Evolutionary conservation across 2,888 invertebrate species (phyloP).

Genomic region (Deroplatys truncata): DNA sequence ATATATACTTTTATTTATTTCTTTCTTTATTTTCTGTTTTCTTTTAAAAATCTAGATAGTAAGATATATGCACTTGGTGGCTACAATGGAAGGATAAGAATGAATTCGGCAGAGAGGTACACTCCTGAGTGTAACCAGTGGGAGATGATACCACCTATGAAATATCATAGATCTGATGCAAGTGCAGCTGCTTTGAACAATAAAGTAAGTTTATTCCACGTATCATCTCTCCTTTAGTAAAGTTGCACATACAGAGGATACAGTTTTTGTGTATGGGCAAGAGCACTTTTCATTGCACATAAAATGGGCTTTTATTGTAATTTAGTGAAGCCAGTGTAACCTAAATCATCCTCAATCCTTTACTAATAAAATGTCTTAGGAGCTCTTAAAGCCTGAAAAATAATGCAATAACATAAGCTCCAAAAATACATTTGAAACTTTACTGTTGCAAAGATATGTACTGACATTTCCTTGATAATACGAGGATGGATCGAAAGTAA

Average conservation of each 20-base stretch:
- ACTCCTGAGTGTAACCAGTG: conserved; percentile 39
- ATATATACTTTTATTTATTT: too few species aligned
- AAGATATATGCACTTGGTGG: conserved; percentile 48
- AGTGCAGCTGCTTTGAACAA: conserved; percentile 65
- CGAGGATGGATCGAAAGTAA: too few species aligned
- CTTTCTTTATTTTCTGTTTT: neutral
- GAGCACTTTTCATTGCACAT: too few species aligned
- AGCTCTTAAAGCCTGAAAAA: neutral
- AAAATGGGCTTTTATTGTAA: too few species aligned
- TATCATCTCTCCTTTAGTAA: neutral
- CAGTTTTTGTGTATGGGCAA: too few species aligned
- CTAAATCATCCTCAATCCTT: too few species aligned
- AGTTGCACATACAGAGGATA: too few species aligned
- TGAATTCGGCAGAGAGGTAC: conserved; percentile 42
- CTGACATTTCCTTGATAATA: too few species aligned
- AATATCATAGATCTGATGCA: conserved; percentile 64
- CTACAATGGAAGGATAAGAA: conserved; percentile 45
- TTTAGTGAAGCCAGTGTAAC: too few species aligned
- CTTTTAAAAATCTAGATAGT: conserved; percentile 46
- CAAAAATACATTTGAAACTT: neutral
- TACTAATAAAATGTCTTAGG: too few species aligned
- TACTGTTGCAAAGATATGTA: too few species aligned
- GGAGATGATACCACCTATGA: conserved; percentile 65
- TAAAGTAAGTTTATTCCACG: conserved; percentile 47
- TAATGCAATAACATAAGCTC: neutral